A percentile compares a stretch with the other conserved stretches of the same genome.
phyloP scores from a whole-genome alignment of 2,797 vertebrate genomes.

The Diplodus puntazzo region DNA sequence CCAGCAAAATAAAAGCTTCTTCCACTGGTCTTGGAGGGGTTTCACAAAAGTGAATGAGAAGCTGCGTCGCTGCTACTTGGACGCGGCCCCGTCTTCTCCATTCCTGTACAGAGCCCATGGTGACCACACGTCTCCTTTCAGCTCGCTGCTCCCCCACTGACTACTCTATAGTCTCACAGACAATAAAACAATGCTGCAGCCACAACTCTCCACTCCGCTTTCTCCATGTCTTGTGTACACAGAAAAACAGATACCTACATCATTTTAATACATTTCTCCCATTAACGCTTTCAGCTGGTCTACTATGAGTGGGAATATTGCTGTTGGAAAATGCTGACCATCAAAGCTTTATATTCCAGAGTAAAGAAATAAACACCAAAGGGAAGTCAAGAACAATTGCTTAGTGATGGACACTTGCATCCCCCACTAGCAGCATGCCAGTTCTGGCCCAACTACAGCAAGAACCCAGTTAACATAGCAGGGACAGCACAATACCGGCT shows the following conservation, averaged over 20 bases:
- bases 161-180: constrained; percentile 64
- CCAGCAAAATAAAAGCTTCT: constrained; percentile 30
- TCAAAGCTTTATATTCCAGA: constrained; percentile 32
- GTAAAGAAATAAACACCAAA: constrained; percentile 45
- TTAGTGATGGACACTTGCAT: constrained; percentile 69
- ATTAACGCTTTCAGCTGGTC: constrained; percentile 1
- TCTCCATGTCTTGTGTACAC: constrained; percentile 30
- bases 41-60: constrained; percentile 60
- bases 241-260: constrained; percentile 25
- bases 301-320: neutral
- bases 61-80: constrained; percentile 61
- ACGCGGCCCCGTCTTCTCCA: constrained; percentile 57
- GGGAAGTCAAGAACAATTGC: constrained; percentile 68
- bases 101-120: constrained; percentile 78
- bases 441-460: constrained; percentile 67
- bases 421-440: constrained; percentile 60
- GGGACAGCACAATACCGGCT: constrained; percentile 68
- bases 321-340: constrained; percentile 5
- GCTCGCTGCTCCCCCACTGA: constrained; percentile 48
- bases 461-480: constrained; percentile 62
- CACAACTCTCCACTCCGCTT: constrained; percentile 43
- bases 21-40: constrained; percentile 10
- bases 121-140: constrained; percentile 74
- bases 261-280: constrained; percentile 5
- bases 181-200: constrained; percentile 59